Percentiles rank a stretch among this genome's conserved stretches.
Evolutionary conservation across 2,113 vertebrate genomes (phyloP).

Genomic region (pig (Sus scrofa)): T2T-Sscrofa CM000817.6:15763001-15763500

Average conservation of each 20-base stretch:
- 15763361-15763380: background rate
- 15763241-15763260: background rate
- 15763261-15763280: background rate
- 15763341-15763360: background rate
- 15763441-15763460: background rate
- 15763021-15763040: background rate
- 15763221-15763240: background rate
- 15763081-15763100: background rate
- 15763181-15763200: conserved; percentile 23
- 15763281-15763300: background rate
- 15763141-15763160: background rate
- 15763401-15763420: background rate
- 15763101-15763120: conserved; percentile 31
- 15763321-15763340: background rate
- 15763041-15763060: background rate
- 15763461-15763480: background rate
- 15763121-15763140: background rate
- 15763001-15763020: background rate
- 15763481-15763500: conserved; percentile 1
- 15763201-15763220: background rate
- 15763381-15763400: background rate
- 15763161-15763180: background rate
- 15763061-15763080: conserved; percentile 1
- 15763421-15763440: conserved; percentile 12
- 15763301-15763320: background rate